Conservation (phyloP, 1,140 invertebrate species). For the Psix sp. region DNA sequence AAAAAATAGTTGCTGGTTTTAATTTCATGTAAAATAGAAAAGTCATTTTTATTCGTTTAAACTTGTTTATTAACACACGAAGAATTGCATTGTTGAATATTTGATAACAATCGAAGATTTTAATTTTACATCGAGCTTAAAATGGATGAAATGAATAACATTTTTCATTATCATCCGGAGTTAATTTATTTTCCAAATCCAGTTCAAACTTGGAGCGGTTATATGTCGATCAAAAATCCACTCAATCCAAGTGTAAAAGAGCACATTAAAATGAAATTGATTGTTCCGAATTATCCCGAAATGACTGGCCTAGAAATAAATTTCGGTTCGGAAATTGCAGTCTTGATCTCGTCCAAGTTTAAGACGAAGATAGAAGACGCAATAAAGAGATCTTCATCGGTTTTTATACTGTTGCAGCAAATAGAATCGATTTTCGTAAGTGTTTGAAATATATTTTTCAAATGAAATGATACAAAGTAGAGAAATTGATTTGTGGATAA, state of each 20-base stretch:
- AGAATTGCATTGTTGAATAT: no score
- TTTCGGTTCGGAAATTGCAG: conserved; percentile 34
- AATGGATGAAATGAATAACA: conserved; percentile 43
- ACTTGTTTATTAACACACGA: no score
- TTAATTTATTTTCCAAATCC: conserved; percentile 31
- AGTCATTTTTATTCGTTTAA: no score
- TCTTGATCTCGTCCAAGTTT: conserved; percentile 4
- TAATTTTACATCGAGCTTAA: no score
- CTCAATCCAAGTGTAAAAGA: conserved; percentile 20
- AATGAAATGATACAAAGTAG: not conserved
- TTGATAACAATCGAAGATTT: no score
- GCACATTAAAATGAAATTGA: conserved; percentile 15
- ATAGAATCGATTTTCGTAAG: conserved; percentile 16
- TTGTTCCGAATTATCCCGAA: conserved; percentile 37
- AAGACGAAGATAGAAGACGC: conserved; percentile 1
- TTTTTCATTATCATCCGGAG: conserved; percentile 34
- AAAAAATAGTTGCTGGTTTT: no score
- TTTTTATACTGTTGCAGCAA: conserved; percentile 30
- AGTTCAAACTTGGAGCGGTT: conserved; percentile 37
- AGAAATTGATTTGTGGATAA: not conserved
- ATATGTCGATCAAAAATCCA: conserved; percentile 26
- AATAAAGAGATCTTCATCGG: conserved; percentile 18
- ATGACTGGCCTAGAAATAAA: conserved; percentile 12
- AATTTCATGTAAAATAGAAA: no score
- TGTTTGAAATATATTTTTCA: not conserved